Percentiles rank a stretch among this genome's conserved stretches.
Conservation (phyloP, 92 coral and sea anemone genomes). For the Epizoanthus stellaris region DNA sequence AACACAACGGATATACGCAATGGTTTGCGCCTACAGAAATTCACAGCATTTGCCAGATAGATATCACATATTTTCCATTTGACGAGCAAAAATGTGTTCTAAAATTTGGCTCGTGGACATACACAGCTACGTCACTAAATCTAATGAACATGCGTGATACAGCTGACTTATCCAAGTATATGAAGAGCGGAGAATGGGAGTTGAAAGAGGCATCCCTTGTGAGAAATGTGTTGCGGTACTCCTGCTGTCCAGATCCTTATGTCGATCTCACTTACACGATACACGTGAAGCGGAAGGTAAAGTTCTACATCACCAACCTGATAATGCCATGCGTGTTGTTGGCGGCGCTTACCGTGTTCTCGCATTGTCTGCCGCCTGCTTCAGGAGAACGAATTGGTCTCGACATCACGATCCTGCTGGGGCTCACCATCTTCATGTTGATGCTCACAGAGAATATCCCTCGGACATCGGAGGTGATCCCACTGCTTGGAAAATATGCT, state of each 20-base stretch:
- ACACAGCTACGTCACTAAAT: conserved; percentile 77
- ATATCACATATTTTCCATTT: conserved; percentile 89
- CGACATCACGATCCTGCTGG: conserved; percentile 88
- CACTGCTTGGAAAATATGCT: conserved; percentile 87
- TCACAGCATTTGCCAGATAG: conserved; percentile 90
- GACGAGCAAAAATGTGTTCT: conserved; percentile 85
- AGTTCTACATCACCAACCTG: conserved; percentile 86
- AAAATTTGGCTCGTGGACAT: conserved; percentile 97
- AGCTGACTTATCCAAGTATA: conserved; percentile 81
- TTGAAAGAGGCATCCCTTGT: conserved; percentile 69
- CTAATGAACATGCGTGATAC: conserved; percentile 53
- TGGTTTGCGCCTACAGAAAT: conserved; percentile 95
- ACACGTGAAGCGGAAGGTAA: conserved; percentile 80
- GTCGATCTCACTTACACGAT: conserved; percentile 83
- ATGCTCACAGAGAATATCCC: conserved; percentile 93
- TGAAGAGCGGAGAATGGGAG: conserved; percentile 92
- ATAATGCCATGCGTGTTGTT: conserved; percentile 87
- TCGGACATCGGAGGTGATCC: conserved; percentile 89
- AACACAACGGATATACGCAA: conserved; percentile 62
- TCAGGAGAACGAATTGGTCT: conserved; percentile 95
- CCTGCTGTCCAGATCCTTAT: conserved; percentile 92
- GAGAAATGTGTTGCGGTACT: conserved; percentile 77
- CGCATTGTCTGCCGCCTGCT: conserved; percentile 85
- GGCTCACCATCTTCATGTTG: conserved; percentile 91
- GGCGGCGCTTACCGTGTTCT: conserved; percentile 74